Base-by-base conservation (phyloP, 1,140 invertebrate species). In the Pemphigus obesinymphae region DNA sequence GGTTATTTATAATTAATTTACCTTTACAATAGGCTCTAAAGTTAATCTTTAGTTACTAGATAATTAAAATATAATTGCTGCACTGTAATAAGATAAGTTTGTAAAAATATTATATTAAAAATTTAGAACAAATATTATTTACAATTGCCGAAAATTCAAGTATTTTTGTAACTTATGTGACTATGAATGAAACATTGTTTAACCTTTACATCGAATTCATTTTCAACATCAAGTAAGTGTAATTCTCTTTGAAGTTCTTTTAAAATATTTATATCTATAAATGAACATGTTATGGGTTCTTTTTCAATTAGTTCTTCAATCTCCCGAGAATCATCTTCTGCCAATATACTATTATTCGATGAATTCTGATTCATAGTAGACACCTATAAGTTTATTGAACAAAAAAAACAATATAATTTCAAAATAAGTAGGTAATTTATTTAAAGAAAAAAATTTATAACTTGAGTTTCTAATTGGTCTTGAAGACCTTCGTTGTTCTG, bases 151-250 rank as follows among this genome's bases (percentile, higher is more conserved):
- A n/a, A n/a, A n/a, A n/a, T n/a, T n/a, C n/a, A n/a, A n/a, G n/a
- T n/a, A n/a, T n/a, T n/a, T n/a, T n/a, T n/a, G n/a, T n/a, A n/a
- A n/a, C n/a, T n/a, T n/a, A n/a, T n/a, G n/a, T n/a, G n/a, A 29
- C 40, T 45, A 50, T 70, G 66, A 68, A 70, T 55, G 10, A 82
- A 70, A 55, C 58, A 75, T 68, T 73, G 15, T 53, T 53, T 78
- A 85, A 92, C 91, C 87, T 91, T 91, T 17, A 87, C 83, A 84
- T 91, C 89, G 85, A 92, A 92, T 86, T 93, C 92, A 84, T 88
- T 90, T 84, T 93, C 92, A 50, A 93, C 89, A 26, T 89, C 88
- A 82, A 92, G 90, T 66, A 90, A 88, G 84, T 92, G 90, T 10
- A 93, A 86, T 85, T 92, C 90, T 82, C 92, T 86, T 50, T 90